Conservation (phyloP, 2,888 invertebrate species). For the Pristionchus fissidentatus region DNA sequence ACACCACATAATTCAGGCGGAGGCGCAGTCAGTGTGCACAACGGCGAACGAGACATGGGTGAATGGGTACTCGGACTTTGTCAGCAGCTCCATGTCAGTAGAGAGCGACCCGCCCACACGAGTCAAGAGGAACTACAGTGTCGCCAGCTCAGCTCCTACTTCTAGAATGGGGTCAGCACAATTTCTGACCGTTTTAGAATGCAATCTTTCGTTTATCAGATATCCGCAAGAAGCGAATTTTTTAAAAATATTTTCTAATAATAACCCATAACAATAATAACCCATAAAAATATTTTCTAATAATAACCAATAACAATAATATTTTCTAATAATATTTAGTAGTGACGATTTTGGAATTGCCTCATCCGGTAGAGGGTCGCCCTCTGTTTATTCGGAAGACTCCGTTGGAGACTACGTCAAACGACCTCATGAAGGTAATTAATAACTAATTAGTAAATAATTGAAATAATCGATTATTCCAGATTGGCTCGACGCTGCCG, state of each 20-base stretch:
- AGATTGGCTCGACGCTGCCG: not conserved
- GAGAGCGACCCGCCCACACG: not conserved
- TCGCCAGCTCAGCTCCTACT: not conserved
- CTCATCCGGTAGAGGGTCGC: not conserved
- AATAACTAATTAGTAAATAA: too few relatives aligned
- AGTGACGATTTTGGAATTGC: conserved; percentile 18
- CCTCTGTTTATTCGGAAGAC: not conserved
- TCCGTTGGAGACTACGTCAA: not conserved
- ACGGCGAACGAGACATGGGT: conserved; percentile 11
- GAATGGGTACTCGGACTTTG: conserved; percentile 11
- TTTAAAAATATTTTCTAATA: too few relatives aligned
- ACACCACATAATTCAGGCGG: not conserved
- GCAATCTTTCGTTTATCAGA: too few relatives aligned
- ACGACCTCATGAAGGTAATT: not conserved
- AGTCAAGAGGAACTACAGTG: conserved; percentile 24
- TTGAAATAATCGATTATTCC: not conserved
- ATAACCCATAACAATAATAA: too few relatives aligned
- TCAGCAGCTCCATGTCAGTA: conserved; percentile 2
- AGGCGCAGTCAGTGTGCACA: not conserved
- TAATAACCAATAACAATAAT: not conserved
- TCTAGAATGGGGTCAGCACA: not conserved
- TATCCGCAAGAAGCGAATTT: too few relatives aligned
- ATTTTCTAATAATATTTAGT: not conserved
- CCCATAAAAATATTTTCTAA: too few relatives aligned
- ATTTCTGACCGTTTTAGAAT: too few relatives aligned